A percentile compares a stretch with the other conserved stretches of the same genome.
These are phyloP conservation scores for Cherax destructor DNA, from an alignment of 1,140 invertebrate species.

Conservation along the genomic window DNA sequence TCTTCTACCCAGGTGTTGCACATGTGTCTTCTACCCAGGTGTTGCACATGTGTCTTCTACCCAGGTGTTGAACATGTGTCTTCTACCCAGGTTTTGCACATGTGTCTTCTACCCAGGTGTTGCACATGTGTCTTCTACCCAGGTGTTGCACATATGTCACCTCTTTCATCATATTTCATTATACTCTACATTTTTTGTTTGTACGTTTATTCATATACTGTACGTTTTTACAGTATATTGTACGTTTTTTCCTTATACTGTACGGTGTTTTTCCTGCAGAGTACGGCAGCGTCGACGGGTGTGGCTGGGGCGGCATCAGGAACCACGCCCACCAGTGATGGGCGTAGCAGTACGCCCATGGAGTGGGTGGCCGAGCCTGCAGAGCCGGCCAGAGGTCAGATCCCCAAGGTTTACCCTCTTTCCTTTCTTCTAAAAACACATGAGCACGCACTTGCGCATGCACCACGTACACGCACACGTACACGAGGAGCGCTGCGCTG, in stretches of 20 bases:
- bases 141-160: too few species aligned
- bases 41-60: too few species aligned
- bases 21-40: too few species aligned
- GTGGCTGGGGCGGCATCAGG: neutral
- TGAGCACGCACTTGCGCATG: neutral
- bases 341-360: conserved; percentile 30
- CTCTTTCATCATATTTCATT: too few species aligned
- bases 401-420: conserved; percentile 16
- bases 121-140: too few species aligned
- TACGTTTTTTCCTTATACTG: too few species aligned
- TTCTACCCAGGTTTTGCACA: too few species aligned
- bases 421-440: neutral
- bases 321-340: conserved; percentile 26
- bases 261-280: neutral
- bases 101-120: too few species aligned
- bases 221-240: neutral
- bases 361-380: conserved; percentile 25
- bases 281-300: neutral
- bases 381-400: conserved; percentile 39
- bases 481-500: neutral
- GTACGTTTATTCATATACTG: neutral
- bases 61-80: too few species aligned
- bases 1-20: too few species aligned
- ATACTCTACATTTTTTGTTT: too few species aligned
- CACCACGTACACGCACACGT: neutral